Conservation (phyloP, 2,888 invertebrate genomes). For the Polylopha cassiicola region DNA sequence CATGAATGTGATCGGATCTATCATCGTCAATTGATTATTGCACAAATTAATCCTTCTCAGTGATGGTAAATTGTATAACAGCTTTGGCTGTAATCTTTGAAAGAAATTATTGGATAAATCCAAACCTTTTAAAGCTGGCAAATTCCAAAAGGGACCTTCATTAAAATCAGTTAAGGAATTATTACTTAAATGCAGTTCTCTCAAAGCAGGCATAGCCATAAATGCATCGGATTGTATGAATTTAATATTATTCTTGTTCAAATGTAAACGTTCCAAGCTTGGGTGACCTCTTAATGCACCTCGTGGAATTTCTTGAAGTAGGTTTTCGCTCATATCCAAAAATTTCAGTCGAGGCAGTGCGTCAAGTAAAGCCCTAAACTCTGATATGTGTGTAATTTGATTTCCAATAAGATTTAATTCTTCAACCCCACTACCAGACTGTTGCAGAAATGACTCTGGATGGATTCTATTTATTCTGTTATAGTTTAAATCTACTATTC, state of each 20-base stretch:
- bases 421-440: conserved; percentile 85
- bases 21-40: conserved; percentile 81
- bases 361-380: conserved; percentile 84
- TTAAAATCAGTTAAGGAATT: conserved; percentile 87
- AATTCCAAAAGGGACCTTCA: conserved; percentile 88
- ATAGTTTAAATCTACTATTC: conserved; percentile 84
- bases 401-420: conserved; percentile 87
- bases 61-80: conserved; percentile 86
- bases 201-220: conserved; percentile 87
- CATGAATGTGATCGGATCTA: conserved; percentile 85
- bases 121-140: conserved; percentile 89
- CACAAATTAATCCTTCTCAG: conserved; percentile 86
- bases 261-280: conserved; percentile 86
- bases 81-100: conserved; percentile 81
- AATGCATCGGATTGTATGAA: conserved; percentile 88
- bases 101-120: conserved; percentile 88
- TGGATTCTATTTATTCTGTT: conserved; percentile 87
- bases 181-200: conserved; percentile 88
- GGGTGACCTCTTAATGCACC: conserved; percentile 88
- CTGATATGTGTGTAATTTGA: conserved; percentile 84
- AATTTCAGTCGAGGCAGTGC: conserved; percentile 86
- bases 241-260: conserved; percentile 86
- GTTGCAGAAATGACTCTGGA: conserved; percentile 87
- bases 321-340: conserved; percentile 88
- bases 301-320: conserved; percentile 85